A percentile compares a stretch with the other conserved stretches of the same genome.
phyloP scores from a whole-genome alignment of 2,888 invertebrate genomes.

The Physocephala rufipes region DNA sequence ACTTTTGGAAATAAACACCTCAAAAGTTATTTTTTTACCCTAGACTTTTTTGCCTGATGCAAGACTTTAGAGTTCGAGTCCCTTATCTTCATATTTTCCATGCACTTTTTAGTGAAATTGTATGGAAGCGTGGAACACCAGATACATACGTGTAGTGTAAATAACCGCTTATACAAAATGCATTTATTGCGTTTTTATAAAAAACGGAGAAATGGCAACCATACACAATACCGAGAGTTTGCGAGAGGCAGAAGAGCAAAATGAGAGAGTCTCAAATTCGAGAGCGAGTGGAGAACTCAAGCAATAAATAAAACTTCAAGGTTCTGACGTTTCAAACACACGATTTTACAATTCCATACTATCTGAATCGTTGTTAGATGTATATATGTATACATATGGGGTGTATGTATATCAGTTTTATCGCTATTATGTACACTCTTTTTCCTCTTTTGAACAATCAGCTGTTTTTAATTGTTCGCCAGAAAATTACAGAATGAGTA shows the following conservation, averaged over 20 bases:
- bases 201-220: no score
- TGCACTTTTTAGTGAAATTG: no score
- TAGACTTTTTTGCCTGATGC: no score
- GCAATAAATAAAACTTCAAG: conserved; percentile 26
- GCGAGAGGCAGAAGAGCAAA: neutral
- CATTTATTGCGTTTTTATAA: no score
- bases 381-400: conserved; percentile 19
- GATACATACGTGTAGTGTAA: no score
- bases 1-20: no score
- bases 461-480: conserved; percentile 45
- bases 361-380: neutral
- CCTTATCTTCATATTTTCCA: no score
- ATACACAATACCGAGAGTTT: neutral
- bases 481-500: conserved; percentile 43
- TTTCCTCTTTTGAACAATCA: conserved; percentile 40
- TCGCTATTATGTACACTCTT: neutral
- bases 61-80: no score
- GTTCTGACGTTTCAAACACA: conserved; percentile 10
- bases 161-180: no score
- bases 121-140: no score
- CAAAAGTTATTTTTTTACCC: no score
- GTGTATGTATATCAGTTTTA: conserved; percentile 3
- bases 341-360: neutral
- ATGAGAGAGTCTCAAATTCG: neutral
- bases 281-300: neutral